Base-by-base conservation (phyloP, 2,888 invertebrate genomes). In the Arge pagana region DNA sequence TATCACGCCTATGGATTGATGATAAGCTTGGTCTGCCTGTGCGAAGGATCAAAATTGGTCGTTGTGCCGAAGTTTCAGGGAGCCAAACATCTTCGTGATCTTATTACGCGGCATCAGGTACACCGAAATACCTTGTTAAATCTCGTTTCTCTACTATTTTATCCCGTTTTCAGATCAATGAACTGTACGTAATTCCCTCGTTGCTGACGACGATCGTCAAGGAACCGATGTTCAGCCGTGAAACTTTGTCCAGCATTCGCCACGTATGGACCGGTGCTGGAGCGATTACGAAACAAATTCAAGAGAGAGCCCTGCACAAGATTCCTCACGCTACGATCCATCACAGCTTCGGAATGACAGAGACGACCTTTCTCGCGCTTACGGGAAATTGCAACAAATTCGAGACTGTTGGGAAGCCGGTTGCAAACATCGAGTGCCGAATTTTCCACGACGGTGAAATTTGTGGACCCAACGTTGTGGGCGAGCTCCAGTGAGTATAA, bases 121-220 rank as follows among this genome's bases (percentile, higher is more conserved):
- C 5, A 3, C 18, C 10, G 2, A 19, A 19, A 21, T 11, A 7
- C 10, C 13, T 28, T 23, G 7, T n/a, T n/a, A n/a, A n/a, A n/a
- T n/a, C n/a, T n/a, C n/a, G n/a, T n/a, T n/a, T n/a, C n/a, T n/a
- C n/a, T n/a, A n/a, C n/a, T n/a, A n/a, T n/a, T n/a, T n/a, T n/a
- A n/a, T n/a, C n/a, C n/a, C n/a, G n/a, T n/a, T n/a, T 26, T 2
- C 19, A 43, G 43, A 43, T 43, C 19, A 43, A 43, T 6, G 33
- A 31, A 11, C 13, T 78, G 16, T 75, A 74, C 52, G 56, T 78
- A 10, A 81, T 81, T 3, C 82, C 82, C 3, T 81, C 81, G 3
- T 71, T 82, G 42, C 64, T 80, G 41, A 67, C 78, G 39, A 80
- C 79, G 59, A 62, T 82, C 49, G 75, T 77, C 10, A 78, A 79